phyloP scores from a whole-genome alignment of 2,888 invertebrate species.

The Cheilosia variabilis region DNA sequence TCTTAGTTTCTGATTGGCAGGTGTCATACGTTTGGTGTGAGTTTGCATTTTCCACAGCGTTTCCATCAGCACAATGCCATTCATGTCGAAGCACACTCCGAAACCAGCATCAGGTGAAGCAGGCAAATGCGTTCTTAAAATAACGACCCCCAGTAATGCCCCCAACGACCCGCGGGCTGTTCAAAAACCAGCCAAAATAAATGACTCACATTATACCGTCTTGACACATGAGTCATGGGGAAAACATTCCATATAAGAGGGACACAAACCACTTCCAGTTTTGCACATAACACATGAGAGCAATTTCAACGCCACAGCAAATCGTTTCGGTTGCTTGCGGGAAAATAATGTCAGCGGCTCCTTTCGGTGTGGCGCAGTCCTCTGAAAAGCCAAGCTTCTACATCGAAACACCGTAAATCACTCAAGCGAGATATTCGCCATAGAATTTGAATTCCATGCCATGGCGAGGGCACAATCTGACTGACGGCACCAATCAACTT shows the following conservation, averaged over 20 bases:
- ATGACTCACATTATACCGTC: too few species aligned
- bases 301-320: background rate
- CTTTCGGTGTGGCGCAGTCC: conserved; percentile 9
- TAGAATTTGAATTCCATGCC: conserved; percentile 54
- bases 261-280: background rate
- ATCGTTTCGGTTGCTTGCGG: background rate
- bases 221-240: background rate
- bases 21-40: too few species aligned
- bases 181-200: too few species aligned
- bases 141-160: too few species aligned
- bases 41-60: too few species aligned
- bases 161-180: too few species aligned
- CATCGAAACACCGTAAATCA: conserved; percentile 62
- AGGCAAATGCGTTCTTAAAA: too few species aligned
- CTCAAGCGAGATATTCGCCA: conserved; percentile 56
- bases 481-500: conserved; percentile 58
- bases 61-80: too few species aligned
- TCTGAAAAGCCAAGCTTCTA: background rate
- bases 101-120: too few species aligned
- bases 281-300: background rate
- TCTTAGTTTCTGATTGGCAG: too few species aligned
- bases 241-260: background rate
- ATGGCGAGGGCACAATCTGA: conserved; percentile 54
- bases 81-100: too few species aligned
- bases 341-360: background rate